Conservation (phyloP, 2,113 vertebrate genomes). For the Peromyscus maniculatus region DNA sequence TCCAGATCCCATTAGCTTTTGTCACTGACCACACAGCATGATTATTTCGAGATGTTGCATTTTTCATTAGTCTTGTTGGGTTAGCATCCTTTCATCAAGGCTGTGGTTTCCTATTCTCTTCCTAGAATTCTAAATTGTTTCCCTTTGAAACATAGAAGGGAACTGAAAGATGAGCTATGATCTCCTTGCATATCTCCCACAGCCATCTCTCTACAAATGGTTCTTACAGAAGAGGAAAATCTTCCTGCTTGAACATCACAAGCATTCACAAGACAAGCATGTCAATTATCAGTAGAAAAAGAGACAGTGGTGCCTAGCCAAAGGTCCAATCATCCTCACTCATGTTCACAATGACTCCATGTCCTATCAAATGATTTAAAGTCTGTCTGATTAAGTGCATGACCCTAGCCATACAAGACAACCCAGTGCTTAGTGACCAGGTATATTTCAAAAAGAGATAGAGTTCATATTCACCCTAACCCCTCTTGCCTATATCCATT, state of each 20-base stretch:
- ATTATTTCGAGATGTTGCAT: neutral
- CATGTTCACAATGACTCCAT: neutral
- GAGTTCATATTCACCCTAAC: neutral
- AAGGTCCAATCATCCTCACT: no score
- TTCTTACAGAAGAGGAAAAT: neutral
- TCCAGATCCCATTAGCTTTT: neutral
- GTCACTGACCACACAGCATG: neutral
- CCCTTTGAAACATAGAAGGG: neutral
- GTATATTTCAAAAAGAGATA: neutral
- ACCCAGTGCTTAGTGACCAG: neutral
- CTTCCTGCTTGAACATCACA: neutral
- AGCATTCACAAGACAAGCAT: neutral
- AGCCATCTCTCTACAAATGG: neutral
- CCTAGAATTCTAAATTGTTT: constrained; percentile 1
- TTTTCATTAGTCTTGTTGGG: neutral
- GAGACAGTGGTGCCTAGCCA: neutral
- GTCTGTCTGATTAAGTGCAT: neutral
- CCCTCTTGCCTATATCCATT: neutral
- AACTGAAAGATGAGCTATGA: neutral
- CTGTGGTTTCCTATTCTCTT: neutral
- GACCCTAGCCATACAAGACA: neutral
- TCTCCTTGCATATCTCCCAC: neutral
- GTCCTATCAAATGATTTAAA: neutral
- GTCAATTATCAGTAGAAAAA: neutral
- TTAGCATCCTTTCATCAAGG: neutral